phyloP scores from a whole-genome alignment of 2,797 vertebrate species.

The Hydrocynus forskahlii region DNA sequence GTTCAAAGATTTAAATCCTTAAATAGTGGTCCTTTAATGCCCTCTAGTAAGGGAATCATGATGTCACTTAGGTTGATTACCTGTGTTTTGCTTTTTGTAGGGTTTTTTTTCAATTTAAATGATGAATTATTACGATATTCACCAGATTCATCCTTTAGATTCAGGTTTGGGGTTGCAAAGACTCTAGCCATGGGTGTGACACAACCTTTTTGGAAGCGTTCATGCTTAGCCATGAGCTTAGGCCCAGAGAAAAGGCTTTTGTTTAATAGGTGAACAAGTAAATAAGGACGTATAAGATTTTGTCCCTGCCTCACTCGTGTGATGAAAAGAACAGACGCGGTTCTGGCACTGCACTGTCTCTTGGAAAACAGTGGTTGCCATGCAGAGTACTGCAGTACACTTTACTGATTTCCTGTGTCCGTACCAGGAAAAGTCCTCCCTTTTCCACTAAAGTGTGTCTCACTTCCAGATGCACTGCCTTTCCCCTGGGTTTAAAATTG shows the following conservation, averaged over 20 bases:
- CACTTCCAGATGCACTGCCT: conserved; percentile 48
- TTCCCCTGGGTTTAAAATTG: conserved; percentile 43
- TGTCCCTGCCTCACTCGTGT: conserved; percentile 25
- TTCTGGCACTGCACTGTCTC: conserved; percentile 42
- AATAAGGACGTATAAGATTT: conserved; percentile 31
- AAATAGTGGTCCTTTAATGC: not conserved
- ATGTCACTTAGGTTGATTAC: conserved; percentile 34
- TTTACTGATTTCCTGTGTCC: conserved; percentile 45
- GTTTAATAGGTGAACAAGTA: conserved; percentile 46
- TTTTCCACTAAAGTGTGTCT: conserved; percentile 45
- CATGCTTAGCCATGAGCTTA: conserved; percentile 15
- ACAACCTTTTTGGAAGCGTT: conserved; percentile 27
- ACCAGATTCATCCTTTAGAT: conserved; percentile 50
- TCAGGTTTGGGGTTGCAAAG: conserved; percentile 17
- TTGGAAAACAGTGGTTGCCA: conserved; percentile 48
- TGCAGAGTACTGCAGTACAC: conserved; percentile 25
- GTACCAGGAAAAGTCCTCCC: conserved; percentile 55
- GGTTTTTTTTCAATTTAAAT: conserved; percentile 21
- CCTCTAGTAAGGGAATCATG: conserved; percentile 36
- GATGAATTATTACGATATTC: conserved; percentile 24
- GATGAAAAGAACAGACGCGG: conserved; percentile 50
- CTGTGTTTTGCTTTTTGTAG: conserved; percentile 40
- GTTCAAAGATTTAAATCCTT: not conserved
- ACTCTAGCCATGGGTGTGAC: conserved; percentile 31
- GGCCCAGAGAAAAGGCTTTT: not conserved